Evolutionary conservation across 2,888 invertebrate species (phyloP).

Genomic region (Meteorus cinctellus): DNA sequence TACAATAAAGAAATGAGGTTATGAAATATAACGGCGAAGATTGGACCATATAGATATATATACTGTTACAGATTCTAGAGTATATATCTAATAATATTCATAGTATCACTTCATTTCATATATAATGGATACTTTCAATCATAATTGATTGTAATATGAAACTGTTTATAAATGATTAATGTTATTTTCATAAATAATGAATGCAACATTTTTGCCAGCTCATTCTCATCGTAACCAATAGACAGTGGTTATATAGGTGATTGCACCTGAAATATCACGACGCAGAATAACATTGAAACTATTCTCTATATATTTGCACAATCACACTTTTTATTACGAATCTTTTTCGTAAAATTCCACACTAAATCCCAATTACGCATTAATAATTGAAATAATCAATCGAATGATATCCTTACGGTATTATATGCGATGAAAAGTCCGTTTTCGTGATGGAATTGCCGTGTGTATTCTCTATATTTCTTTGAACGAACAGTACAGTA

Average conservation of each 20-base stretch:
- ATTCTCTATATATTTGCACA: constrained; percentile 4
- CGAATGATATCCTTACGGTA: constrained; percentile 57
- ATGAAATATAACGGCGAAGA: constrained; percentile 55
- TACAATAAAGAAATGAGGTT: constrained; percentile 54
- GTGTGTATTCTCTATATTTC: constrained; percentile 51
- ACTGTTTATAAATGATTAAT: constrained; percentile 38
- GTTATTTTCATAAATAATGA: constrained; percentile 49
- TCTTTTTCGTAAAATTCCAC: background rate
- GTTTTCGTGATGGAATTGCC: constrained; percentile 52
- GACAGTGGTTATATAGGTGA: constrained; percentile 48
- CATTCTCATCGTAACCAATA: constrained; percentile 63
- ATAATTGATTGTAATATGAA: constrained; percentile 21
- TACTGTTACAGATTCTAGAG: too few relatives aligned
- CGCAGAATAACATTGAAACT: background rate
- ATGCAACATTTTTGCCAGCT: constrained; percentile 63
- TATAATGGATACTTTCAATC: background rate
- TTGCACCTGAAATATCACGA: constrained; percentile 22
- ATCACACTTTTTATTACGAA: background rate
- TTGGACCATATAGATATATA: constrained; percentile 43
- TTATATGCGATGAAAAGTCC: constrained; percentile 55
- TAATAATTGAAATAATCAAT: constrained; percentile 48
- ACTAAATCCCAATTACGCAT: background rate
- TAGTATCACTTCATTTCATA: background rate
- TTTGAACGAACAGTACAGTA: constrained; percentile 52
- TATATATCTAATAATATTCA: too few relatives aligned